Evolutionary conservation across 1,140 invertebrate genomes (phyloP), one percentile per base, ranked within the genome.

Genomic region (Leptinotarsa defecta): DNA sequence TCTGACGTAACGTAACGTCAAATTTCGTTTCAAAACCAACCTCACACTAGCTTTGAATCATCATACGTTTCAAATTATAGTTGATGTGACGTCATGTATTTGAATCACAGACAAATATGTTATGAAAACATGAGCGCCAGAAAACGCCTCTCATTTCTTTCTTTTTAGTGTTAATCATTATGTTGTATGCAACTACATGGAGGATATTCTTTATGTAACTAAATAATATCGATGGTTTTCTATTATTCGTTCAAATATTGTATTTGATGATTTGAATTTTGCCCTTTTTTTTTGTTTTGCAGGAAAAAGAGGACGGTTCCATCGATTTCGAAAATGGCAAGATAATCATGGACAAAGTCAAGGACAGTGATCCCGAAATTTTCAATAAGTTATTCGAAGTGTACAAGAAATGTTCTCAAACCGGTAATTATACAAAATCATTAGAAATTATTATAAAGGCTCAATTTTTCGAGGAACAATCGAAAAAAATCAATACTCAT

Each of bases 281-380:
- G 0, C 13, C 15, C 0, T 5, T 57, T 20, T 20, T 20, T 20
- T 13, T 17, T 13, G 11, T 72, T 72, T 73, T 76, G 13, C 34
- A 78, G 77, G 72, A 77, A 76, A 73, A 75, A 24, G 74, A 71
- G 43, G 75, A 77, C 65, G 78, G 78, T 8, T 67, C 68, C 43
- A 27, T 75, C 11, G 70, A 77, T 62, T 63, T 64, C 48, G 75
- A 74, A 48, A 75, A 76, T 27, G 73, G 61, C 61, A 24, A 70
- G n/a, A 68, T 62, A 15, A 15, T 70, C 15, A 48, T 75, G 17
- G 78, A 73, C 22, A 48, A 65, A n/a, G 13, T 79, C 43, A 77
- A 77, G 57, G 75, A 74, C 48, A 61, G 68, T 48, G 78, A 79
- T 71, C 27, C 75, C 3, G 73, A 76, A 68, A 13, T 79, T 1